A percentile compares a stretch with the other conserved stretches of the same genome.
phyloP scores from a whole-genome alignment of 2,888 invertebrate species.

The Bugulina stolonifera region DNA sequence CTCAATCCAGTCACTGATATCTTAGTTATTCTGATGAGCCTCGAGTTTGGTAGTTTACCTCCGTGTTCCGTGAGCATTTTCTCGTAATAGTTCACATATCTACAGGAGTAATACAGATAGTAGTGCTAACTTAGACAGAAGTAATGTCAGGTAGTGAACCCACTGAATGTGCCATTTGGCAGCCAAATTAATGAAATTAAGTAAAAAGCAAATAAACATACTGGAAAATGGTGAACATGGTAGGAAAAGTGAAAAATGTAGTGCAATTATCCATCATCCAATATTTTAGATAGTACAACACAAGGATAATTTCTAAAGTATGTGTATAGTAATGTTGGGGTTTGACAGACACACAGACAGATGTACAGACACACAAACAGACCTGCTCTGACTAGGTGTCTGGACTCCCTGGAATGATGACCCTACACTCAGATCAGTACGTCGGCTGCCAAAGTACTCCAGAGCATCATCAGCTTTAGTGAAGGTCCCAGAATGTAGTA shows the following conservation, averaged over 20 bases:
- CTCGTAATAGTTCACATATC: conserved; percentile 56
- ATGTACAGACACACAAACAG: neutral
- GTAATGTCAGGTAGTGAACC: too few relatives aligned
- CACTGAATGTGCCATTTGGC: too few relatives aligned
- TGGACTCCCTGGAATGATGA: conserved; percentile 57
- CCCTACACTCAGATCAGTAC: conserved; percentile 55
- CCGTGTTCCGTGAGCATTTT: conserved; percentile 48
- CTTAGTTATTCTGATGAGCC: conserved; percentile 44
- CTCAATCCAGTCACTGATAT: conserved; percentile 50
- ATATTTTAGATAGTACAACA: too few relatives aligned
- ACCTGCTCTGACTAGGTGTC: conserved; percentile 55
- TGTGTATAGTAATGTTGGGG: too few relatives aligned
- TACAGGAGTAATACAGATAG: neutral
- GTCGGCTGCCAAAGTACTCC: conserved; percentile 55
- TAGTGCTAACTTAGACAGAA: neutral
- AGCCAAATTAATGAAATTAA: too few relatives aligned
- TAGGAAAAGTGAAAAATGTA: too few relatives aligned
- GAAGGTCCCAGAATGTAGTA: conserved; percentile 55
- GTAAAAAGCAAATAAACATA: too few relatives aligned
- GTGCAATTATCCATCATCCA: too few relatives aligned
- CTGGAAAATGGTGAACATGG: too few relatives aligned
- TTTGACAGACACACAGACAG: too few relatives aligned
- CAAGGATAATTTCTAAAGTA: too few relatives aligned
- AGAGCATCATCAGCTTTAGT: conserved; percentile 54
- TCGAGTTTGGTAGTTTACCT: conserved; percentile 48